Conservation (phyloP, 2,113 vertebrate species). For the Rafetus swinhoei region DNA sequence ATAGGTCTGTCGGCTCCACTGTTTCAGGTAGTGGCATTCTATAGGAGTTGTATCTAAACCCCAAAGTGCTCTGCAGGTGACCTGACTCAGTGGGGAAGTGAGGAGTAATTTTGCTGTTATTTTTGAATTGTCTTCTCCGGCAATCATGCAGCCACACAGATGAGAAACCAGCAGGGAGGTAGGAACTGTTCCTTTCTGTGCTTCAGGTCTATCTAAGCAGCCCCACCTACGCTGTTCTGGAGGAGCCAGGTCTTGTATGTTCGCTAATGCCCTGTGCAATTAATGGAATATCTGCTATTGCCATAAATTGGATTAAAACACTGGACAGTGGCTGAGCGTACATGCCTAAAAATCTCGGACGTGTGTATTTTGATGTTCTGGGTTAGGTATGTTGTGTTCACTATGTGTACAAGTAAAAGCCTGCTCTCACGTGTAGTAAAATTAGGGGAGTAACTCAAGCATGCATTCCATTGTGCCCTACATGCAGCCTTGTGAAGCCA, state of each 20-base stretch:
- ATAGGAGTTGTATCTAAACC: background rate
- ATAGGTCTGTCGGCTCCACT: fast-evolving
- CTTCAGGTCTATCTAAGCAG: constrained; percentile 60
- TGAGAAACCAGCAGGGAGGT: constrained; percentile 19
- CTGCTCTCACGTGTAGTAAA: fast-evolving
- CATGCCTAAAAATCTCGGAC: constrained; percentile 51
- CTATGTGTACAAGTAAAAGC: background rate
- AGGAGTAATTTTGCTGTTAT: constrained; percentile 63
- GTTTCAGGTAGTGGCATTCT: background rate
- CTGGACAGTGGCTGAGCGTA: background rate
- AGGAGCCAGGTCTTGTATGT: constrained; percentile 40
- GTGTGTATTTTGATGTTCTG: background rate
- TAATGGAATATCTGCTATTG: constrained; percentile 59
- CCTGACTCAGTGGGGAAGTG: constrained; percentile 32
- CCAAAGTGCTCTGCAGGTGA: constrained; percentile 17
- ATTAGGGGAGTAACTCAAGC: background rate
- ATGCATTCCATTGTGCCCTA: fast-evolving
- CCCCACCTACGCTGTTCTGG: constrained; percentile 64
- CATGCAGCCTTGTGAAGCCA: background rate
- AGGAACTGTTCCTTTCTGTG: constrained; percentile 46
- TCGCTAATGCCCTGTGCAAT: constrained; percentile 51
- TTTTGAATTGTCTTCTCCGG: constrained; percentile 58
- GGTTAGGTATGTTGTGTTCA: background rate
- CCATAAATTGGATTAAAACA: background rate
- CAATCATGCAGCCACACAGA: constrained; percentile 28